A percentile compares a stretch with the other conserved stretches of the same genome.
phyloP scores from a whole-genome alignment of 1,140 invertebrate genomes.

The Drosophila varians region DNA sequence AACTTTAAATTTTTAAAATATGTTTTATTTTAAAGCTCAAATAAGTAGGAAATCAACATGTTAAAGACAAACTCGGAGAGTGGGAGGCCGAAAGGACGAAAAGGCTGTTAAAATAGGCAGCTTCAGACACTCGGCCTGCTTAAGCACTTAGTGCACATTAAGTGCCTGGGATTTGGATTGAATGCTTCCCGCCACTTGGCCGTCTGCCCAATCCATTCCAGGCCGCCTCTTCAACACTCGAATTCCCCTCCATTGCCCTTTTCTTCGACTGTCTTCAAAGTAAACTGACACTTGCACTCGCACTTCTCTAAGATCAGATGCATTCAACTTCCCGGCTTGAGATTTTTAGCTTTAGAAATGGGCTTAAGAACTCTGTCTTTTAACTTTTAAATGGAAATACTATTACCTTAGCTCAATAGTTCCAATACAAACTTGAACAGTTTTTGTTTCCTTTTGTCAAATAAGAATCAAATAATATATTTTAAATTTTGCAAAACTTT shows the following conservation, averaged over 20 bases:
- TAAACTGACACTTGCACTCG: conserved; percentile 61
- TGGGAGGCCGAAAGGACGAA: background rate
- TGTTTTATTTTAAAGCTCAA: background rate
- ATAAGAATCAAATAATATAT: too few species aligned
- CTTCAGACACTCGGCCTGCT: conserved; percentile 44
- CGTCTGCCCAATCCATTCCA: conserved; percentile 45
- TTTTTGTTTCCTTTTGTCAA: too few species aligned
- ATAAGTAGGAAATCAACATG: too few species aligned
- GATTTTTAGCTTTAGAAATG: conserved; percentile 6
- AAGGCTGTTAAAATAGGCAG: conserved; percentile 31
- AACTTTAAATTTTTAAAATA: too few species aligned
- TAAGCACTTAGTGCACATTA: conserved; percentile 65
- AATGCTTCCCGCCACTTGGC: conserved; percentile 31
- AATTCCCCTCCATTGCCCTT: conserved; percentile 5
- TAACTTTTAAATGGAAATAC: too few species aligned
- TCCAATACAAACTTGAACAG: too few species aligned
- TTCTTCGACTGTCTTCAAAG: conserved; percentile 21
- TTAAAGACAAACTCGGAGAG: too few species aligned
- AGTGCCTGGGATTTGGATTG: conserved; percentile 53
- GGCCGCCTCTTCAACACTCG: conserved; percentile 7
- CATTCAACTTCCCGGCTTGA: conserved; percentile 26
- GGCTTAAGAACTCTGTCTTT: too few species aligned
- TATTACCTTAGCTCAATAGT: too few species aligned
- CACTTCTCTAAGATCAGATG: conserved; percentile 53
- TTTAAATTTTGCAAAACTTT: too few species aligned